Conservation (phyloP, 2,888 invertebrate genomes). For the Calliscelio sp. region DNA sequence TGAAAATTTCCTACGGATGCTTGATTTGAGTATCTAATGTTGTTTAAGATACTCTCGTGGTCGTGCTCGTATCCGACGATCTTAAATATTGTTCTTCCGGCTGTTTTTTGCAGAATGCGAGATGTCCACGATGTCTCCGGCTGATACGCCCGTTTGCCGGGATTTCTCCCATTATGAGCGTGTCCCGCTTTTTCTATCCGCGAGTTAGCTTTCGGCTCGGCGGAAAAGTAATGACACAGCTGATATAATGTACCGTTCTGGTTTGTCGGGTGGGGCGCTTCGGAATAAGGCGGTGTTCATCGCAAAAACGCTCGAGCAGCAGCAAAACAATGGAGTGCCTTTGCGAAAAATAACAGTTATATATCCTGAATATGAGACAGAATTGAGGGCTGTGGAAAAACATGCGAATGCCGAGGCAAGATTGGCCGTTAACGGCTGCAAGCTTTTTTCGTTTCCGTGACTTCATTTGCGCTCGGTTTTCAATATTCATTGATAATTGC, state of each 20-base stretch:
- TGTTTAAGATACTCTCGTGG: conserved; percentile 44
- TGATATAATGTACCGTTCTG: conserved; percentile 84
- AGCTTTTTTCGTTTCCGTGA: conserved; percentile 77
- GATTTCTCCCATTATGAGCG: conserved; percentile 81
- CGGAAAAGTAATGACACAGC: conserved; percentile 83
- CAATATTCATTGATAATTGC: conserved; percentile 5
- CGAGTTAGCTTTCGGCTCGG: conserved; percentile 76
- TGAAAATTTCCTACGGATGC: conserved; percentile 45
- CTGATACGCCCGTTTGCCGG: conserved; percentile 71
- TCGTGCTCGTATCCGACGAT: conserved; percentile 46
- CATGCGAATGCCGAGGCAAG: conserved; percentile 80
- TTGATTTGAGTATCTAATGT: conserved; percentile 44
- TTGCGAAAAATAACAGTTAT: conserved; percentile 84
- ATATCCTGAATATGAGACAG: conserved; percentile 79
- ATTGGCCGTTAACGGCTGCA: conserved; percentile 82
- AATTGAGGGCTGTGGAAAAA: conserved; percentile 80
- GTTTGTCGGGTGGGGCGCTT: conserved; percentile 80
- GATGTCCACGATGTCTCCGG: conserved; percentile 65
- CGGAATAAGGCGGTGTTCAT: conserved; percentile 76
- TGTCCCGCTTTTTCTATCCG: conserved; percentile 78
- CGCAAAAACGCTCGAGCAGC: conserved; percentile 71
- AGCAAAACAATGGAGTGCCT: conserved; percentile 81
- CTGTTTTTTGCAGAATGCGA: conserved; percentile 51
- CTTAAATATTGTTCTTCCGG: conserved; percentile 68
- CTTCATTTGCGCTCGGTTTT: conserved; percentile 30